Conservation (phyloP, 2,797 vertebrate genomes). For the Aldrovandia affinis region DNA sequence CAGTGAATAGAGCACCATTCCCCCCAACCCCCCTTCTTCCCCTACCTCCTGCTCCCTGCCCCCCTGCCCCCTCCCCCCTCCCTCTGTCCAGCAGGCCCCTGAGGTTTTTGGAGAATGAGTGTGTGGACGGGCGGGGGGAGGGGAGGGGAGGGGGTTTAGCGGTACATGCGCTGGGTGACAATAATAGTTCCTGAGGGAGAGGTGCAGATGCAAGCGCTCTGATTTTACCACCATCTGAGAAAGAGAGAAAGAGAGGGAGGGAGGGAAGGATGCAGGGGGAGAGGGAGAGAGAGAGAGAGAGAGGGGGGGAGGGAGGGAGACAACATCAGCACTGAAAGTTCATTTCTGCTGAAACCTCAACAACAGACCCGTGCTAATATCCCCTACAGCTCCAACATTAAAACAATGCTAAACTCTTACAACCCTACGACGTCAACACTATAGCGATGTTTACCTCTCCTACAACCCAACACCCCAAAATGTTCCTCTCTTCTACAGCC, state of each 20-base stretch:
- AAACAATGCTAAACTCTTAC: conserved; percentile 32
- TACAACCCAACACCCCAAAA: too few relatives aligned
- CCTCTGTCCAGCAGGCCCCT: conserved; percentile 63
- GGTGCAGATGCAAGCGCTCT: conserved; percentile 70
- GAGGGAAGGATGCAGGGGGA: conserved; percentile 23
- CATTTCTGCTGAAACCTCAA: background rate
- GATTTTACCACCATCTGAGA: conserved; percentile 55
- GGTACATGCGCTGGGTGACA: conserved; percentile 70
- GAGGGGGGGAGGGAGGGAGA: conserved; percentile 61
- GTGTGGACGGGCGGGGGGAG: conserved; percentile 53
- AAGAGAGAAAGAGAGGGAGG: background rate
- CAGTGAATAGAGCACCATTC: conserved; percentile 76
- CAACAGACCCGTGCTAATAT: background rate
- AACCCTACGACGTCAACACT: too few relatives aligned
- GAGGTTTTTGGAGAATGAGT: conserved; percentile 69
- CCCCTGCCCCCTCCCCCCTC: conserved; percentile 44
- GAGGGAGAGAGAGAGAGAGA: conserved; percentile 23
- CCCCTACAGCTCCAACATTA: conserved; percentile 39
- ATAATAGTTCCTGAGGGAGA: conserved; percentile 79
- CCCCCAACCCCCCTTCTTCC: conserved; percentile 47
- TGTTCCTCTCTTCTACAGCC: too few relatives aligned
- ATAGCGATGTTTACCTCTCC: too few relatives aligned
- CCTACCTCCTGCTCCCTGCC: conserved; percentile 46
- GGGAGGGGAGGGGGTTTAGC: conserved; percentile 66
- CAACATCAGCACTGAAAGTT: too few relatives aligned